phyloP scores from a whole-genome alignment of 2,113 vertebrate species.

The Gavia stellata region DNA sequence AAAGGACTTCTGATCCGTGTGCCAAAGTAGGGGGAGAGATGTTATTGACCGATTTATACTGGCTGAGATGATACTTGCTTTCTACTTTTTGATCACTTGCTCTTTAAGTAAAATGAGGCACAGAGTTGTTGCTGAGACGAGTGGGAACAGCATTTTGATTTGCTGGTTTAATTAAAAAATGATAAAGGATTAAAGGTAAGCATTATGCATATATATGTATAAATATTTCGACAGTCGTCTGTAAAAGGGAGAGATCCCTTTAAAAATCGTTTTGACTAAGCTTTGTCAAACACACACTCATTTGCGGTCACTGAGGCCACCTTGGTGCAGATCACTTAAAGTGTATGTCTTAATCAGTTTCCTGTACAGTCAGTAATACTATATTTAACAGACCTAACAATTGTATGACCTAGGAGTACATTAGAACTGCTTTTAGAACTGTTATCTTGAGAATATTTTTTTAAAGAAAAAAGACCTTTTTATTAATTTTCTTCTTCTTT shows the following conservation, averaged over 20 bases:
- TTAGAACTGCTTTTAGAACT: constrained; percentile 59
- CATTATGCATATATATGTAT: constrained; percentile 68
- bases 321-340: constrained; percentile 82
- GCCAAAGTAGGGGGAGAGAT: constrained; percentile 74
- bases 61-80: constrained; percentile 77
- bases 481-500: not conserved
- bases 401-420: constrained; percentile 66
- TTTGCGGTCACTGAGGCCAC: constrained; percentile 82
- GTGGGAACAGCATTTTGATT: constrained; percentile 76
- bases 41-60: constrained; percentile 73
- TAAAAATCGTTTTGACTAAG: constrained; percentile 80
- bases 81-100: constrained; percentile 79
- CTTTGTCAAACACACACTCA: constrained; percentile 83
- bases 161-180: constrained; percentile 81
- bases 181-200: constrained; percentile 84
- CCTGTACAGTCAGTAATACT: constrained; percentile 75
- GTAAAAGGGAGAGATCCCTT: constrained; percentile 74
- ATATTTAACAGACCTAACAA: constrained; percentile 75
- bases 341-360: constrained; percentile 85
- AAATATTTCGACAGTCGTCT: constrained; percentile 69
- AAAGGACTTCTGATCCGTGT: constrained; percentile 73
- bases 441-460: constrained; percentile 16
- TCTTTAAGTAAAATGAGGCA: constrained; percentile 82
- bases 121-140: constrained; percentile 76
- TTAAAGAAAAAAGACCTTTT: not conserved